Percentiles rank a stretch among this genome's conserved stretches.
Evolutionary conservation across 2,888 invertebrate species (phyloP).

Genomic region (Polyploca ridens): DNA sequence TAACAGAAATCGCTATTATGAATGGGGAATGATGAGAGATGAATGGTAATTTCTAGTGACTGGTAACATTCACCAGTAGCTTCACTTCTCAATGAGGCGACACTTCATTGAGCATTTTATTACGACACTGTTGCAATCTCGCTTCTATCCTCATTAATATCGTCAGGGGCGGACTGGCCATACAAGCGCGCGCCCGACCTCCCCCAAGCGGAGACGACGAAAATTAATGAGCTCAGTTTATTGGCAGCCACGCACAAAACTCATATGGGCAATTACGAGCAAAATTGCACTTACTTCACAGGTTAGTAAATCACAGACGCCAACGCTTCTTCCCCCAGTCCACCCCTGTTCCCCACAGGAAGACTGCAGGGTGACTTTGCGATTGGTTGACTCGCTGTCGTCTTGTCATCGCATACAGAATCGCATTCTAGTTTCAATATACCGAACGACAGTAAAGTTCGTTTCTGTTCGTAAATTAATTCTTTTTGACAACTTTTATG

Average conservation of each 20-base stretch:
- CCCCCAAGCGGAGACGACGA: conserved; percentile 84
- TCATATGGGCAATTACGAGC: conserved; percentile 84
- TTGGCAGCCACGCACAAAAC: conserved; percentile 85
- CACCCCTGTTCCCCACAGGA: conserved; percentile 83
- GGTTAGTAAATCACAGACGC: conserved; percentile 82
- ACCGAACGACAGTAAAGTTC: conserved; percentile 27
- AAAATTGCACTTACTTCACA: conserved; percentile 85
- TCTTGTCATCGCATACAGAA: conserved; percentile 54
- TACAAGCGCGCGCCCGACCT: conserved; percentile 84
- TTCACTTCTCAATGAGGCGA: conserved; percentile 73
- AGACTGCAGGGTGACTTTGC: conserved; percentile 81
- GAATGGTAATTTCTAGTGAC: conserved; percentile 52
- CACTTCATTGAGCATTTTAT: conserved; percentile 74
- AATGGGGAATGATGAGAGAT: conserved; percentile 20
- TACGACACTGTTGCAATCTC: conserved; percentile 80
- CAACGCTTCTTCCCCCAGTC: conserved; percentile 82
- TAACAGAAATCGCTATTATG: conserved; percentile 4
- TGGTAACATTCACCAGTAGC: conserved; percentile 74
- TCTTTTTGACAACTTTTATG: conserved; percentile 58
- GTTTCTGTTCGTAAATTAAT: conserved; percentile 37
- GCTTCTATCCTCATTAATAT: conserved; percentile 85
- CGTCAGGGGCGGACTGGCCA: conserved; percentile 86
- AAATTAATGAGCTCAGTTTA: conserved; percentile 85
- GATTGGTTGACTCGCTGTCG: conserved; percentile 71
- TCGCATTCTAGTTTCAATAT: conserved; percentile 69